phyloP scores from a whole-genome alignment of 2,888 invertebrate genomes.

The Lochmaea capreae region DNA sequence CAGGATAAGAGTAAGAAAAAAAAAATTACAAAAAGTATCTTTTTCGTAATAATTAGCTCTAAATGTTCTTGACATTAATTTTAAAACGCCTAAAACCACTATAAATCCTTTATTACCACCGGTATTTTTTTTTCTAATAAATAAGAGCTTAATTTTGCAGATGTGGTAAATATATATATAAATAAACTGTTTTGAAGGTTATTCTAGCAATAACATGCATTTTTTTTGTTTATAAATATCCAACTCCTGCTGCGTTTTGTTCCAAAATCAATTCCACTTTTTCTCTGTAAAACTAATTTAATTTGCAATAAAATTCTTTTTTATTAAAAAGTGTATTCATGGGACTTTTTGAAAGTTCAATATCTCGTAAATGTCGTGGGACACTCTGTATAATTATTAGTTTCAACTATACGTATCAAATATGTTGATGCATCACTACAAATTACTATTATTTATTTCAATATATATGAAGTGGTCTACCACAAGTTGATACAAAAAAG shows the following conservation, averaged over 20 bases:
- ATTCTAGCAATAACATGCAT: neutral
- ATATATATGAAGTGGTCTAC: neutral
- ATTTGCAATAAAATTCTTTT: no score
- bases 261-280: no score
- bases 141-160: neutral
- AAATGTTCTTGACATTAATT: slow-evolving; percentile 6
- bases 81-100: neutral
- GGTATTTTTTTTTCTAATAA: neutral
- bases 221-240: neutral
- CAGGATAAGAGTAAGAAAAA: neutral
- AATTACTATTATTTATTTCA: neutral
- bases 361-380: no score
- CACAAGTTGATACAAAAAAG: neutral
- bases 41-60: no score
- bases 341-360: no score
- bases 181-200: neutral
- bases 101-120: neutral
- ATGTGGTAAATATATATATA: neutral
- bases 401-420: neutral
- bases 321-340: no score
- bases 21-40: no score
- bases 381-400: neutral
- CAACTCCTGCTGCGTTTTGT: neutral
- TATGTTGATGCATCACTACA: neutral
- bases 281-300: no score